Conservation (phyloP, 2,888 invertebrate genomes). For the Tetheella fluctuosa region DNA sequence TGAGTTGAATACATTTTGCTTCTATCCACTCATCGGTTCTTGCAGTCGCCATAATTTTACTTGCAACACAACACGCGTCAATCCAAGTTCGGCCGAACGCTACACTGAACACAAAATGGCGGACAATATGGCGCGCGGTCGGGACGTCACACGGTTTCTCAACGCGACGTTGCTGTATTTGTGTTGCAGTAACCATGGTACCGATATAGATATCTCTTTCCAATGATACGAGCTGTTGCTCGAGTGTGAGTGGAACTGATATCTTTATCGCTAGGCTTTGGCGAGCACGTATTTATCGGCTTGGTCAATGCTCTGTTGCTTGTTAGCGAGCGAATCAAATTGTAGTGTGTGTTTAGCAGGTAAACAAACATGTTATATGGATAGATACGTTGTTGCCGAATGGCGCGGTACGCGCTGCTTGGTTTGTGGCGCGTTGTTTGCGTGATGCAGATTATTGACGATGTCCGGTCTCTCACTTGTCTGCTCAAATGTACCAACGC, state of each 20-base stretch:
- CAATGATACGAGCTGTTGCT: background rate
- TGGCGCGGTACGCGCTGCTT: background rate
- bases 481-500: too few species aligned
- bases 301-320: constrained; percentile 35
- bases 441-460: background rate
- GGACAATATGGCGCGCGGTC: constrained; percentile 19
- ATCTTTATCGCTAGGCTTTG: constrained; percentile 1
- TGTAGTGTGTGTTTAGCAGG: constrained; percentile 19
- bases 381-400: background rate
- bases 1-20: constrained; percentile 46
- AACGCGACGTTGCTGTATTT: constrained; percentile 38
- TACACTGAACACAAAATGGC: constrained; percentile 54
- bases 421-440: constrained; percentile 1
- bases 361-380: constrained; percentile 4
- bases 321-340: constrained; percentile 24
- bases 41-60: constrained; percentile 36
- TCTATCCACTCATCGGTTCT: constrained; percentile 46
- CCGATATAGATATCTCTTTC: background rate
- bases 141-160: constrained; percentile 19
- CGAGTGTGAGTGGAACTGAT: constrained; percentile 1
- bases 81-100: constrained; percentile 47
- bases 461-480: too few species aligned
- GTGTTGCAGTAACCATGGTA: constrained; percentile 10
- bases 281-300: constrained; percentile 21
- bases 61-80: constrained; percentile 41